phyloP scores from a whole-genome alignment of 2,113 vertebrate species.

The Boleophthalmus pectinirostris region DNA sequence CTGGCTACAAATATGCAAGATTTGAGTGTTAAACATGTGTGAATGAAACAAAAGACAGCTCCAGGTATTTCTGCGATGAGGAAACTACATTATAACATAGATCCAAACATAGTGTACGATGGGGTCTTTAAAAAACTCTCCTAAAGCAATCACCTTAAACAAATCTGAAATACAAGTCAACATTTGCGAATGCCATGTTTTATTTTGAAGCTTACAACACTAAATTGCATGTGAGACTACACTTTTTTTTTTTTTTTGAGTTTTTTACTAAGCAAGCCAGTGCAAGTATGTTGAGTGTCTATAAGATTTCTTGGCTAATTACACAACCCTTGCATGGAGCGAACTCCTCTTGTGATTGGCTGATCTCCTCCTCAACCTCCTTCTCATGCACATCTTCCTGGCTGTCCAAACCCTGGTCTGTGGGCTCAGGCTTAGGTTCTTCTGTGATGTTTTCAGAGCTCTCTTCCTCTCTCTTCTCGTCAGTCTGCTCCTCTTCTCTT shows the following conservation, averaged over 20 bases:
- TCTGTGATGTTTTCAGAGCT: slow-evolving; percentile 8
- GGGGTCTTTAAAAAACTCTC: no score
- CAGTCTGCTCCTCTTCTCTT: background rate
- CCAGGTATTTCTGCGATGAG: no score
- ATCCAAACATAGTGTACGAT: no score
- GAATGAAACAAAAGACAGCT: no score
- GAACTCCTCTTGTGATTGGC: slow-evolving; percentile 26
- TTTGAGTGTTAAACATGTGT: no score
- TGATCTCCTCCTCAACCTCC: slow-evolving; percentile 22
- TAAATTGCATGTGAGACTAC: background rate
- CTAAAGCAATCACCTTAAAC: background rate
- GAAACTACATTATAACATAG: no score
- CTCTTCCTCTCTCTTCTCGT: slow-evolving; percentile 17
- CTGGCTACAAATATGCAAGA: no score
- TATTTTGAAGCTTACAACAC: slow-evolving; percentile 54
- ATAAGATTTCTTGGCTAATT: slow-evolving; percentile 43
- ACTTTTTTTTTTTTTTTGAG: background rate
- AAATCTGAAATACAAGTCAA: background rate
- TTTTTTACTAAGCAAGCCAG: slow-evolving; percentile 1
- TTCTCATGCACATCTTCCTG: slow-evolving; percentile 35
- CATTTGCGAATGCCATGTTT: slow-evolving; percentile 38
- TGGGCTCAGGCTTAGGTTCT: slow-evolving; percentile 9
- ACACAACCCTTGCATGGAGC: slow-evolving; percentile 13
- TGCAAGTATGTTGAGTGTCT: slow-evolving; percentile 34
- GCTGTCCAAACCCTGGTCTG: background rate